A percentile compares a stretch with the other conserved stretches of the same genome.
Evolutionary conservation across 2,888 invertebrate genomes (phyloP).

Genomic region (Pheosia tremula): DNA sequence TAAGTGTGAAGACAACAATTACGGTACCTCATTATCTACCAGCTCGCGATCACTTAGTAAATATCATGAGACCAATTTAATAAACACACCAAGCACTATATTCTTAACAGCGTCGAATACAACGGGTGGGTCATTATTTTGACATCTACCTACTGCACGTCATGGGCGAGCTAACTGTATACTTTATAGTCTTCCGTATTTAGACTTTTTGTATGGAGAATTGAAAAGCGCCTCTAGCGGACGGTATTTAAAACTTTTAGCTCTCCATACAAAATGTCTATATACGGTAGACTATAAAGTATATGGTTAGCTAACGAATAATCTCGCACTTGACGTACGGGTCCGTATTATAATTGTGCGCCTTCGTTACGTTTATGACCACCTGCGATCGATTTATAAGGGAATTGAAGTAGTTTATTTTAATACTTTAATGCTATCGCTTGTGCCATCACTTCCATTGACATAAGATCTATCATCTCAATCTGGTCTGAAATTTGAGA

Average conservation of each 20-base stretch:
- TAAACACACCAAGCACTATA: constrained; percentile 79
- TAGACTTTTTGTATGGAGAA: too few species aligned
- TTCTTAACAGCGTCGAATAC: constrained; percentile 73
- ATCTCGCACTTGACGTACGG: constrained; percentile 56
- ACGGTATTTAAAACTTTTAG: too few species aligned
- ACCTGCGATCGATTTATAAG: constrained; percentile 9
- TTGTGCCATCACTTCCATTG: neutral
- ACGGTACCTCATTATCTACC: neutral
- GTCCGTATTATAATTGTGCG: constrained; percentile 60
- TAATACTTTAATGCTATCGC: neutral
- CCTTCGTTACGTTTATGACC: constrained; percentile 6
- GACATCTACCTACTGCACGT: constrained; percentile 37
- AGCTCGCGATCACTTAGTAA: constrained; percentile 56
- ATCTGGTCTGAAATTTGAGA: too few species aligned
- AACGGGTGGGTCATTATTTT: constrained; percentile 70
- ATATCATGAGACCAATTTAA: constrained; percentile 78
- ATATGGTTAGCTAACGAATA: too few species aligned
- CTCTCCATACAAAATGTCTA: too few species aligned
- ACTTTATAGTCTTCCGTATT: too few species aligned
- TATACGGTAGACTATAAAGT: too few species aligned
- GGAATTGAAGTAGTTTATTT: neutral
- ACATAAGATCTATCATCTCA: too few species aligned
- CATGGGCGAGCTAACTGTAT: too few species aligned
- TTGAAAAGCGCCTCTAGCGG: too few species aligned
- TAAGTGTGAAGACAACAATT: neutral